A percentile compares a stretch with the other conserved stretches of the same genome.
phyloP scores from a whole-genome alignment of 2,113 vertebrate species.

The Archocentrus centrarchus region DNA sequence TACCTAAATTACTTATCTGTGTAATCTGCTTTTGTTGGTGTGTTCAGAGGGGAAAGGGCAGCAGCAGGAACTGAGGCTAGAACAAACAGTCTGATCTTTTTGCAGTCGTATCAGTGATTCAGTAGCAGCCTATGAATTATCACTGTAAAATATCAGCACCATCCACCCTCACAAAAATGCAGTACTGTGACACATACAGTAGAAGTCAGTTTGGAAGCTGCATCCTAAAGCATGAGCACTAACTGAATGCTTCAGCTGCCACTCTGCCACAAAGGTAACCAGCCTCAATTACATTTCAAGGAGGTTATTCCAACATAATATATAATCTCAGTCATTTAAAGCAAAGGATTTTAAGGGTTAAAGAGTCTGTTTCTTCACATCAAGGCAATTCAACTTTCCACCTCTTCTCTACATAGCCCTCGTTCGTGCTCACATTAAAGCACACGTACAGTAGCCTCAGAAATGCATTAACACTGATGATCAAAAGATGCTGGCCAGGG shows the following conservation, averaged over 20 bases:
- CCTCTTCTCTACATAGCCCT: conserved; percentile 9
- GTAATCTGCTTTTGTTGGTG: conserved; percentile 69
- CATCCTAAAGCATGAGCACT: background rate
- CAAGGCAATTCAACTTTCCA: conserved; percentile 17
- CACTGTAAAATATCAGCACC: background rate
- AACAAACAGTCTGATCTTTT: conserved; percentile 56
- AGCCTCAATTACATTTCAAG: conserved; percentile 29
- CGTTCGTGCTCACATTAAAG: conserved; percentile 27
- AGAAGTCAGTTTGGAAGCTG: conserved; percentile 21
- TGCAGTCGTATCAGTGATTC: conserved; percentile 26
- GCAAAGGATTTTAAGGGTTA: conserved; percentile 30
- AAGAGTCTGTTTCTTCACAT: conserved; percentile 19
- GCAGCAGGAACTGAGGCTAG: conserved; percentile 20
- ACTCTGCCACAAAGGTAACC: conserved; percentile 31
- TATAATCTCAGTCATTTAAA: conserved; percentile 26
- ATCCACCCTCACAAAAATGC: background rate
- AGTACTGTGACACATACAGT: conserved; percentile 14
- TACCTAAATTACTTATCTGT: conserved; percentile 66
- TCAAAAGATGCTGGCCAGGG: conserved; percentile 60
- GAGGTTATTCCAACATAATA: conserved; percentile 4
- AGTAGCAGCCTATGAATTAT: conserved; percentile 48
- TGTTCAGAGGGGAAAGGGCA: conserved; percentile 62
- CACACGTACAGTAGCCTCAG: background rate
- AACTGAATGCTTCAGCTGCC: conserved; percentile 7
- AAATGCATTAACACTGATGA: conserved; percentile 54